Conservation (phyloP, 2,888 invertebrate genomes). For the Omphaloscelis lunosa region DNA sequence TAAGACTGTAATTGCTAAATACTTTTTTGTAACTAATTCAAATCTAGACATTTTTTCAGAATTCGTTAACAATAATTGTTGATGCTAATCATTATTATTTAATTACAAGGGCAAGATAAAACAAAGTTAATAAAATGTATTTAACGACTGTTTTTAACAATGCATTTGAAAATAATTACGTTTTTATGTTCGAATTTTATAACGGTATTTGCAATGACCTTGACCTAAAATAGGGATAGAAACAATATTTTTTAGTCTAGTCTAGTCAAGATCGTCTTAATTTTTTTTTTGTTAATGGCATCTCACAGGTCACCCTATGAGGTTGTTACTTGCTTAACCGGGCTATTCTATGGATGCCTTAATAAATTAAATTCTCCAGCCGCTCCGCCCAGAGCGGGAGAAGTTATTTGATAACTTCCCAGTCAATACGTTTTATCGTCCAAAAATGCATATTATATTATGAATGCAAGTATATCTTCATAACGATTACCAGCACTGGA, state of each 20-base stretch:
- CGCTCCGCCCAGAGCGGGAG: no score
- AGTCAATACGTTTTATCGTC: no score
- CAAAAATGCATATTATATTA: background rate
- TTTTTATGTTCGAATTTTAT: constrained; percentile 25
- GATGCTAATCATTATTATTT: constrained; percentile 2
- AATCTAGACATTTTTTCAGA: background rate
- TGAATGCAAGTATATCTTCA: background rate
- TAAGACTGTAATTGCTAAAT: background rate
- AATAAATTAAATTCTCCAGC: no score
- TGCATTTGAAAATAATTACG: background rate
- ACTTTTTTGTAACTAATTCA: background rate
- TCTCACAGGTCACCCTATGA: no score
- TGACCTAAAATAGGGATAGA: constrained; percentile 64
- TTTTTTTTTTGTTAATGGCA: background rate
- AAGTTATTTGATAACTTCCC: no score
- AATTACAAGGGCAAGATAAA: constrained; percentile 30
- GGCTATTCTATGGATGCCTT: background rate
- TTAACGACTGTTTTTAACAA: constrained; percentile 2
- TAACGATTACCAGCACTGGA: background rate
- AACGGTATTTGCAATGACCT: constrained; percentile 64
- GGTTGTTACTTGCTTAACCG: background rate
- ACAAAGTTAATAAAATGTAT: constrained; percentile 9
- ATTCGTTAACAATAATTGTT: background rate
- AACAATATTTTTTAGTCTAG: background rate
- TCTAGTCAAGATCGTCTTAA: background rate